phyloP scores from a whole-genome alignment of 2,888 invertebrate species.

The Latrodectus hesperus region DNA sequence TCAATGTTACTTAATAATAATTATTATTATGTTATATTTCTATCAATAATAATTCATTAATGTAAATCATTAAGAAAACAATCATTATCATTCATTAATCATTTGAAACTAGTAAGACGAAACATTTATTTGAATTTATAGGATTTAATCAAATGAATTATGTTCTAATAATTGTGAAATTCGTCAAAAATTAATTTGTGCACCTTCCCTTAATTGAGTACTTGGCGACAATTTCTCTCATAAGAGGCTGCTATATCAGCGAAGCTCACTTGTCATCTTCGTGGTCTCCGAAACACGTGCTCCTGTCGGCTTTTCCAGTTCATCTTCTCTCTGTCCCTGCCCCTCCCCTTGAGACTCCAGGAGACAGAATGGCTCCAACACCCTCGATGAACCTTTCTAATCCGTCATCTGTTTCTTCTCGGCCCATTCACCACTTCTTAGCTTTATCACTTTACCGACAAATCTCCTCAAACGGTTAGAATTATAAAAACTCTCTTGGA shows the following conservation, averaged over 20 bases:
- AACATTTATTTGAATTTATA: too few species aligned
- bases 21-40: too few species aligned
- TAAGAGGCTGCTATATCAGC: conserved; percentile 9
- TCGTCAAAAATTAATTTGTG: too few species aligned
- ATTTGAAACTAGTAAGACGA: too few species aligned
- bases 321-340: conserved; percentile 12
- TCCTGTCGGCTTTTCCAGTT: conserved; percentile 22
- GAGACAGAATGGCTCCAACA: conserved; percentile 8
- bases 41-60: too few species aligned
- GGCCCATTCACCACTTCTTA: conserved; percentile 13
- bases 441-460: background rate
- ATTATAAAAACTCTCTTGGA: background rate
- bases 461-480: background rate
- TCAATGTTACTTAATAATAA: too few species aligned
- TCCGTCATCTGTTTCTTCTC: conserved; percentile 49
- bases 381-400: conserved; percentile 11
- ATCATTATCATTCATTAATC: too few species aligned
- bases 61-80: too few species aligned
- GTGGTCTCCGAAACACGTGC: conserved; percentile 31
- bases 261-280: conserved; percentile 26
- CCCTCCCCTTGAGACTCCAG: background rate
- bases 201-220: background rate
- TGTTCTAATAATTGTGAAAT: too few species aligned
- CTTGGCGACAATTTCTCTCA: background rate
- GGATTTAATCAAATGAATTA: too few species aligned